A percentile compares a stretch with the other conserved stretches of the same genome.
Evolutionary conservation across 2,888 invertebrate genomes (phyloP).

Genomic region (Zygaena filipendulae): DNA sequence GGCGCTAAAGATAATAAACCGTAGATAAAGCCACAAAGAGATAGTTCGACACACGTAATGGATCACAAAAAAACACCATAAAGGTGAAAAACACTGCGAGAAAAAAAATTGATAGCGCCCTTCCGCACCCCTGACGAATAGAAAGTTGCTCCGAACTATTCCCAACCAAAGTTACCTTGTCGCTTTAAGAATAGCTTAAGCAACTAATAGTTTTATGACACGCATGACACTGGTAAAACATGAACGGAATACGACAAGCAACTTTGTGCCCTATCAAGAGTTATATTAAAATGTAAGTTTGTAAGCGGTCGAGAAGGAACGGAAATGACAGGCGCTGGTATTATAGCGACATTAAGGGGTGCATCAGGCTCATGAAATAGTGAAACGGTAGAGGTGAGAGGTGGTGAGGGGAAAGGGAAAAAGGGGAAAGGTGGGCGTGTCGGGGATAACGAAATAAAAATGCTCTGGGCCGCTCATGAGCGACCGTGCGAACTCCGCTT

Average conservation of each 20-base stretch:
- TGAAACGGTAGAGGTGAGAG: slow-evolving; percentile 38
- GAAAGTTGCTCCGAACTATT: slow-evolving; percentile 31
- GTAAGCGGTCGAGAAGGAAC: too few species aligned
- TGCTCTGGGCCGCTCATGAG: slow-evolving; percentile 40
- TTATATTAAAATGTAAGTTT: too few species aligned
- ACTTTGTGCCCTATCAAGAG: slow-evolving; percentile 38
- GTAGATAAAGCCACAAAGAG: slow-evolving; percentile 45
- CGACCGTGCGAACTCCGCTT: slow-evolving; percentile 61
- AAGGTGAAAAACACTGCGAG: slow-evolving; percentile 35
- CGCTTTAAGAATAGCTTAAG: slow-evolving; percentile 62
- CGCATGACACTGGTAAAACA: slow-evolving; percentile 50
- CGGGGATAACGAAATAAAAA: slow-evolving; percentile 61
- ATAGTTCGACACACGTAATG: slow-evolving; percentile 48
- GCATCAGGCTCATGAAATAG: slow-evolving; percentile 48
- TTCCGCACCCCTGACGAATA: slow-evolving; percentile 46
- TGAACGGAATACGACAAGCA: slow-evolving; percentile 15
- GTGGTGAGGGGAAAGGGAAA: slow-evolving; percentile 28
- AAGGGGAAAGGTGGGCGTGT: slow-evolving; percentile 37
- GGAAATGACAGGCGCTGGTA: slow-evolving; percentile 55
- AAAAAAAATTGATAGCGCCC: slow-evolving; percentile 47
- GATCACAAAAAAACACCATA: slow-evolving; percentile 44
- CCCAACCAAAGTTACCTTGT: slow-evolving; percentile 43
- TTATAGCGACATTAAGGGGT: slow-evolving; percentile 57
- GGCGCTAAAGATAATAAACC: slow-evolving; percentile 60
- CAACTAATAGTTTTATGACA: slow-evolving; percentile 68